Conservation (phyloP, 1,140 invertebrate species). For the Sinonovacula constricta region DNA sequence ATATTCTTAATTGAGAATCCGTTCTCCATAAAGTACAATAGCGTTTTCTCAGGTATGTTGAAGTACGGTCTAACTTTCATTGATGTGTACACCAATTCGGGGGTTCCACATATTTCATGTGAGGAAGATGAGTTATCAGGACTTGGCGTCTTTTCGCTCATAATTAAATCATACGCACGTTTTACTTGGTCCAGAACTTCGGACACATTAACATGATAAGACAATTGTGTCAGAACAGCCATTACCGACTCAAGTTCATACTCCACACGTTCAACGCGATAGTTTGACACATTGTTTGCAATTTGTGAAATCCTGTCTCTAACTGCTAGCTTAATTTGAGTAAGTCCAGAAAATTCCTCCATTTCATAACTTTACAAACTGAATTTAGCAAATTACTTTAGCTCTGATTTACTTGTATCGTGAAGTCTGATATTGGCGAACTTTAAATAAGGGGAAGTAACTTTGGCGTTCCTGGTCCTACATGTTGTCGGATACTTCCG, state of each 20-base stretch:
- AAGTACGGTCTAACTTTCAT: constrained; percentile 18
- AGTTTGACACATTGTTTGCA: no score
- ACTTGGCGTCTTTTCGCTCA: not conserved
- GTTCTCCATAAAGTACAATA: constrained; percentile 20
- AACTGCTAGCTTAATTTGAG: no score
- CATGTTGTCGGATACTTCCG: no score
- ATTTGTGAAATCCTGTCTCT: no score
- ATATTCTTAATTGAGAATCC: constrained; percentile 18
- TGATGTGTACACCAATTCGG: constrained; percentile 30
- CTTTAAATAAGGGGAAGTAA: no score
- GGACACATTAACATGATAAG: constrained; percentile 23
- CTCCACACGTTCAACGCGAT: no score
- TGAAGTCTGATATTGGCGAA: no score
- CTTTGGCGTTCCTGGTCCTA: no score
- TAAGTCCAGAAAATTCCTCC: no score
- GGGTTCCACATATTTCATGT: constrained; percentile 22
- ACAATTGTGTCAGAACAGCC: constrained; percentile 29
- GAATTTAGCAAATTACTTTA: no score
- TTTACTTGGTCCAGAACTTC: constrained; percentile 15
- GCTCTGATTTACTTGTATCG: no score
- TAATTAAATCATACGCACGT: constrained; percentile 9
- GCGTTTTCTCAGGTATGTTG: constrained; percentile 27
- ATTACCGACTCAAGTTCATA: constrained; percentile 33
- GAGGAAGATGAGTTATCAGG: not conserved
- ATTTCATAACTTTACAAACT: no score